These are phyloP conservation scores for Caenorhabditis tropicalis DNA, from an alignment of 1,140 invertebrate genomes.

Conservation along the genomic window DNA sequence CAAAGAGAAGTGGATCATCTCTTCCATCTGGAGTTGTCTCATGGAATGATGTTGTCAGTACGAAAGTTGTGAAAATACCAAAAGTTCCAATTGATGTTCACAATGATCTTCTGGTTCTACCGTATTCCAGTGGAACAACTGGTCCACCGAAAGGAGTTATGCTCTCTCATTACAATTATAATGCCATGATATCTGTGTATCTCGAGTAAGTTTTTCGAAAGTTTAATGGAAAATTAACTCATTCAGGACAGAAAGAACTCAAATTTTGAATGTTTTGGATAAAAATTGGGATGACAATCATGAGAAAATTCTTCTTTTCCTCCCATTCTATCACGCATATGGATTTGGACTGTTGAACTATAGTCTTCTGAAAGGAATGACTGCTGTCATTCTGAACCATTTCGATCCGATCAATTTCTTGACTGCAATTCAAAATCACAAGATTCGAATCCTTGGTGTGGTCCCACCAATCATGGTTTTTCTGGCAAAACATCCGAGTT, in stretches of 20 bases:
- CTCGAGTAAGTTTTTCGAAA: constrained; percentile 30
- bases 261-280: constrained; percentile 36
- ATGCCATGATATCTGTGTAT: constrained; percentile 74
- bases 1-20: neutral
- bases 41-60: constrained; percentile 36
- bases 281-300: constrained; percentile 47
- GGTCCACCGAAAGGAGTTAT: constrained; percentile 75
- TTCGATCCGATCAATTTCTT: constrained; percentile 53
- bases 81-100: constrained; percentile 51
- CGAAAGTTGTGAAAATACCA: neutral
- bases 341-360: constrained; percentile 49
- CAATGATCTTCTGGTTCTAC: constrained; percentile 56
- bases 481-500: constrained; percentile 77
- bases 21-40: constrained; percentile 34
- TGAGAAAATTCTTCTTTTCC: constrained; percentile 52
- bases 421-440: constrained; percentile 51
- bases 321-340: constrained; percentile 59
- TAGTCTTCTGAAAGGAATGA: constrained; percentile 33
- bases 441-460: constrained; percentile 68
- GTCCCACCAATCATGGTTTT: constrained; percentile 78
- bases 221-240: too few species aligned
- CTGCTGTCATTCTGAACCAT: constrained; percentile 41
- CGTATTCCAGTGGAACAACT: constrained; percentile 73
- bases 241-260: constrained; percentile 25
- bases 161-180: constrained; percentile 75